Evolutionary conservation across 2,888 invertebrate genomes (phyloP).

Genomic region (Sepiola atlantica): DNA sequence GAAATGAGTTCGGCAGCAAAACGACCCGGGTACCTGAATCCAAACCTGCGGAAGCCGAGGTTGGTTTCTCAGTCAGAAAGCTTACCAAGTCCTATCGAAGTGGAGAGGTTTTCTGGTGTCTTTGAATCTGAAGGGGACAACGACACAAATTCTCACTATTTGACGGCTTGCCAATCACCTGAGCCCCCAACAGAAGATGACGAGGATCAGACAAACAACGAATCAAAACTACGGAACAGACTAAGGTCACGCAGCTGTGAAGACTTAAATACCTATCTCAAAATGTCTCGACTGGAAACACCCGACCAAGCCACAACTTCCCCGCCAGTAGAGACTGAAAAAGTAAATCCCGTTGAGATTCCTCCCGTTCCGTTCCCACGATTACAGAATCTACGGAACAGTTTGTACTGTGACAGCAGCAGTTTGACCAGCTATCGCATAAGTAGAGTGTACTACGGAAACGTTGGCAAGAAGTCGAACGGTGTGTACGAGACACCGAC

Average conservation of each 20-base stretch:
- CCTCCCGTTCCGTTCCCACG: conserved; percentile 63
- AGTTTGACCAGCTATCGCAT: conserved; percentile 50
- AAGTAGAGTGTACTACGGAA: conserved; percentile 54
- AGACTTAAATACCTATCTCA: conserved; percentile 36
- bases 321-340: conserved; percentile 35
- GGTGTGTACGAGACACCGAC: conserved; percentile 40
- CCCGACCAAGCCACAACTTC: no score
- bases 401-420: conserved; percentile 54
- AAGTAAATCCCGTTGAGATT: conserved; percentile 53
- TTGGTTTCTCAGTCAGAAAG: neutral
- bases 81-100: neutral
- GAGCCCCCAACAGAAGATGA: neutral
- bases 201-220: neutral
- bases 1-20: neutral
- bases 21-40: neutral
- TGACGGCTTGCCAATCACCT: neutral
- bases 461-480: conserved; percentile 47
- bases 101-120: neutral
- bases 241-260: conserved; percentile 41
- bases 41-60: neutral
- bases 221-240: neutral
- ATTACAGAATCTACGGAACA: conserved; percentile 62
- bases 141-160: neutral
- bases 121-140: conserved; percentile 32
- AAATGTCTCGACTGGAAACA: conserved; percentile 23